Base-by-base conservation (phyloP, 2,888 invertebrate genomes). In the Acleris emargana region DNA sequence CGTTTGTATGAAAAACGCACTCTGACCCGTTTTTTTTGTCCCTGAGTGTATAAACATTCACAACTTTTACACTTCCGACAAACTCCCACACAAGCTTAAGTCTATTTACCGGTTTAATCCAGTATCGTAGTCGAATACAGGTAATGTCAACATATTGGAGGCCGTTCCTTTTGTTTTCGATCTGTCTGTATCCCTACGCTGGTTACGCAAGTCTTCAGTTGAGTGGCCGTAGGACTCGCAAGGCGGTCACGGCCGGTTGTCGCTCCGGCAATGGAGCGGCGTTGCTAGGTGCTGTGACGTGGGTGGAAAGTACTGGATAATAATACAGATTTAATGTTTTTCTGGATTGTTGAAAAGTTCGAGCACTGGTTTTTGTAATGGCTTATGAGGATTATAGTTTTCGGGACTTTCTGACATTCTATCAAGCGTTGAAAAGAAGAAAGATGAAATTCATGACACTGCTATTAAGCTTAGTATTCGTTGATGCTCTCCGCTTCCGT, bases 161-260 rank as follows among this genome's bases (percentile, higher is more conserved):
- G 47, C 47, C 45, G 58, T 47, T 5, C 52, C 25, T 25, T 52
- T 52, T 53, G 32, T 47, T 58, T 38, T 49, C n/a, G n/a, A n/a
- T n/a, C 18, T 49, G 32, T 32, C 49, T 28, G 32, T 32, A 32
- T 38, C 28, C 47, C 58, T 58, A 13, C n/a, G 52, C 11, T 58
- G 43, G 22, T 66, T 66, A 66, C 66, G 66, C 66, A 66, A 66
- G 66, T 25, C 20, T 54, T 51, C 64, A 57, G 64, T 64, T 64
- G 64, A 60, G 55, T 55, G 66, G 64, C 54, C 64, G 54, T 54
- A 61, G 66, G 57, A 51, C 60, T 58, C 54, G 72, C 78, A 88
- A 83, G 75, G 83, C 89, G 90, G 89, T 89, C 90, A 90, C 72
- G 90, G 87, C 76, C 87, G 87, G 84, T 83, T 84, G 81, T 81